Evolutionary conservation across 2,888 invertebrate genomes (phyloP), one percentile per base, ranked within the genome.

Genomic region (Pedicia rivosa): DNA sequence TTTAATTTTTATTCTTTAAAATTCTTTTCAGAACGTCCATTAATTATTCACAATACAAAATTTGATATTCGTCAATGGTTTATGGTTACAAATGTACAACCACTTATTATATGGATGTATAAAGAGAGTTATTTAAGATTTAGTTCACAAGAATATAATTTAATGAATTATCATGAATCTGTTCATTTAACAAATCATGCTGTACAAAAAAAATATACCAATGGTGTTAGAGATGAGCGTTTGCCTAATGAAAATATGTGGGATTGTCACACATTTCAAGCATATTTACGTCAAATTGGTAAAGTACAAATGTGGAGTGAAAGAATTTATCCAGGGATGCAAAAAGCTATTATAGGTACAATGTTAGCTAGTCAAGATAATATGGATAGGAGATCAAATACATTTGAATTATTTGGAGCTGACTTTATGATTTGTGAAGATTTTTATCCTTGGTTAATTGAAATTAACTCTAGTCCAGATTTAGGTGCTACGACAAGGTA

Each of bases 31-130:
- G 91, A 92, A 65, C 74, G 78, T 41, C 92, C 92, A 1, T 63
- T 92, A 36, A 72, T 90, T 32, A 77, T 92, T 45, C 80, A 90
- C 61, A 72, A 82, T 50, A 90, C 90, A 2, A 92, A 92, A 64
- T 92, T 92, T 56, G 92, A 92, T 60, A 91, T 92, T 47, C 71
- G 92, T 5, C 92, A 92, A 60, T 92, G 92, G 92, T 92, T 92
- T 62, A 64, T 92, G 43, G 78, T 92, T 17, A 88, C 91, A 1
- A 83, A 79, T 55, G 82, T 86, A 51, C 84, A 88, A 53, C 92
- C 92, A 0, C 62, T 92, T 24, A 82, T 84, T 1, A 74, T 92
- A 42, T 92, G 90, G 88, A 78, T 92, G 66, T 92, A 91, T 65
- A 81, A 80, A 54, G 90, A 91, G 53, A 83, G 87, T 55, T 94